phyloP scores from a whole-genome alignment of 1,140 invertebrate genomes.

The Eurosta solidaginis region DNA sequence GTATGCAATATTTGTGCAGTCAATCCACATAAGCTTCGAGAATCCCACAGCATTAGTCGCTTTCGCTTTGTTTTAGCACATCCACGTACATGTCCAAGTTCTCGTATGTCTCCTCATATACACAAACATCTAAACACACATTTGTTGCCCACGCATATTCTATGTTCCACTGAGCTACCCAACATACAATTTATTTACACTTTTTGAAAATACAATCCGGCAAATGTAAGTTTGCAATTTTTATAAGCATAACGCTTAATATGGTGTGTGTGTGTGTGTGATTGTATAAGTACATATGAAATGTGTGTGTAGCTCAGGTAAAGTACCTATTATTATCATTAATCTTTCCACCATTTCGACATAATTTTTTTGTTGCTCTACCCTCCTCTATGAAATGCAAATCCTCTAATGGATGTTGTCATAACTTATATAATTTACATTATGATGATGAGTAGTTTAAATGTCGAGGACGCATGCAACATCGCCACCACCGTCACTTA shows the following conservation, averaged over 20 bases:
- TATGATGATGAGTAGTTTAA: background rate
- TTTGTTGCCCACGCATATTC: background rate
- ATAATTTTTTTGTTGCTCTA: no score
- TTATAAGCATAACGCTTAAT: no score
- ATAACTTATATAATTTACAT: constrained; percentile 11
- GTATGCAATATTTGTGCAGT: background rate
- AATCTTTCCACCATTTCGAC: background rate
- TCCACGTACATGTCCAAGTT: no score
- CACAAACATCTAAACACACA: background rate
- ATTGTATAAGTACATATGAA: background rate
- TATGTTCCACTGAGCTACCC: no score
- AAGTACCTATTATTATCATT: constrained; percentile 1
- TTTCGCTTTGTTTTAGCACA: background rate
- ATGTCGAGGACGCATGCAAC: background rate
- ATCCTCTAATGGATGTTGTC: constrained; percentile 5
- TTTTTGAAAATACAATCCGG: no score
- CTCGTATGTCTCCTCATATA: background rate
- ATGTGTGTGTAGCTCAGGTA: background rate
- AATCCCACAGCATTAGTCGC: background rate
- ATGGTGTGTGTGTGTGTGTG: no score
- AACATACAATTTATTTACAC: no score
- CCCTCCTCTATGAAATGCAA: no score
- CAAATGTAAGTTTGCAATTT: background rate
- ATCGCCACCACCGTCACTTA: no score
- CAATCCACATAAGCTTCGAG: background rate